These are phyloP conservation scores for Panagrolaimus sp. DNA, from an alignment of 1,140 invertebrate genomes.

Conservation along the genomic window DNA sequence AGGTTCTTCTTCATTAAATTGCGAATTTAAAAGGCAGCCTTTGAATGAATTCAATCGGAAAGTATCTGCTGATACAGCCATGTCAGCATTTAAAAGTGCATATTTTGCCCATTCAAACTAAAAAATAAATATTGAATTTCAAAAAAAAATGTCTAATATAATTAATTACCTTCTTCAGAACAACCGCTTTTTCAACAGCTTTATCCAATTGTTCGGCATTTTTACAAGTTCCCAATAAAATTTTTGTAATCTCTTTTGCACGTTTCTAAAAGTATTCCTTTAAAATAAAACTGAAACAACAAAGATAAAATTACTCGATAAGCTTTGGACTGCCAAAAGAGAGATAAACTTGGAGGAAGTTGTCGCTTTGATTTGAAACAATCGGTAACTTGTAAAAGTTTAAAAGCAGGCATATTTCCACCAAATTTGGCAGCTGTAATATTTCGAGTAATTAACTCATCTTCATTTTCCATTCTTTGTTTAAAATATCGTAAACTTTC, in stretches of 20 bases:
- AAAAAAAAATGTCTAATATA: constrained; percentile 17
- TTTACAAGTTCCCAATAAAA: constrained; percentile 32
- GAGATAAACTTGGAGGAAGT: not conserved
- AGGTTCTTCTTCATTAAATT: constrained; percentile 66
- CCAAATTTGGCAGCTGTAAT: not conserved
- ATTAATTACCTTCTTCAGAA: constrained; percentile 50
- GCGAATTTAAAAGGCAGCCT: constrained; percentile 66
- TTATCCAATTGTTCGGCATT: constrained; percentile 41
- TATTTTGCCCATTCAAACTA: constrained; percentile 49
- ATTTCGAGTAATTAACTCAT: not conserved
- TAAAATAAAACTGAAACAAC: not conserved
- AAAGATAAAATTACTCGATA: constrained; percentile 6
- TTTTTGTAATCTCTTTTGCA: constrained; percentile 34
- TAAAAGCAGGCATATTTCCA: constrained; percentile 9
- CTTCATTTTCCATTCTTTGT: not conserved
- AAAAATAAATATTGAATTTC: constrained; percentile 23
- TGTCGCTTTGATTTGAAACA: not conserved
- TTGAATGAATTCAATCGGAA: constrained; percentile 65
- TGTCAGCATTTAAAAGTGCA: constrained; percentile 62
- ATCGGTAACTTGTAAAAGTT: not conserved
- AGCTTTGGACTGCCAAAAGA: not conserved
- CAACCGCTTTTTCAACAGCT: constrained; percentile 52
- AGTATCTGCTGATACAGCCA: constrained; percentile 67
- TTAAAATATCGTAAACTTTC: constrained; percentile 13
- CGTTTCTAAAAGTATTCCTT: constrained; percentile 33